Evolutionary conservation across 2,113 vertebrate species (phyloP), one percentile per base, ranked within the genome.

Genomic region (Pollachius pollachius): DNA sequence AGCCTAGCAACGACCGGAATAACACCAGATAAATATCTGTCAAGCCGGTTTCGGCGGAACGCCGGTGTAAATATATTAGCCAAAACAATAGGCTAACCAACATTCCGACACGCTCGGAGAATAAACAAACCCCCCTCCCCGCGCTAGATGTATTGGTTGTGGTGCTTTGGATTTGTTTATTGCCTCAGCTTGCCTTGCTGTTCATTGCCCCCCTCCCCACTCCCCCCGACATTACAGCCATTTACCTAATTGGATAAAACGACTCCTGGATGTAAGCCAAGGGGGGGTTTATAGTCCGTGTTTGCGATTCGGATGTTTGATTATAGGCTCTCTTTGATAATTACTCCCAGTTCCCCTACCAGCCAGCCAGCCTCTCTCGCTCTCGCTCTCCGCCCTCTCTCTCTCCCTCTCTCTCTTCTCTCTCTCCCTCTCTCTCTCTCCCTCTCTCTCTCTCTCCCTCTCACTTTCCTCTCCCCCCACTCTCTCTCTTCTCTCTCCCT

Each of bases 171-270:
- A 87, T 81, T 87, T 79, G 65, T 88, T 88, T 86, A 88, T 88
- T 85, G 82, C 86, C 65, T 81, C 73, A 71, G 30, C 61, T 64
- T 71, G 62, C 78, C 57, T 74, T 59, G 61, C 69, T 68, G 66
- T 18, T 56, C 27, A 6, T 8, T 4, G 58, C 64, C 70, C n/a
- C n/a, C 75, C 68, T 54, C 79, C 71, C 69, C 82, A 71, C 23
- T 67, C 76, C 77, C 69, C 82, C 75, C n/a, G n/a, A 78, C 82
- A 89, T 89, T 86, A 90, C 81, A 89, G 84, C 88, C 87, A 91
- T 89, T 90, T 86, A 90, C 85, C 86, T 91, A 91, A 92, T 90
- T 91, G 88, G 88, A 91, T 91, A 89, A 92, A 92, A 89, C 85
- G 86, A 90, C 88, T 90, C 76, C 86, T 91, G 91, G 91, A 91